phyloP scores from a whole-genome alignment of 2,888 invertebrate genomes.

The Pandemis corylana region DNA sequence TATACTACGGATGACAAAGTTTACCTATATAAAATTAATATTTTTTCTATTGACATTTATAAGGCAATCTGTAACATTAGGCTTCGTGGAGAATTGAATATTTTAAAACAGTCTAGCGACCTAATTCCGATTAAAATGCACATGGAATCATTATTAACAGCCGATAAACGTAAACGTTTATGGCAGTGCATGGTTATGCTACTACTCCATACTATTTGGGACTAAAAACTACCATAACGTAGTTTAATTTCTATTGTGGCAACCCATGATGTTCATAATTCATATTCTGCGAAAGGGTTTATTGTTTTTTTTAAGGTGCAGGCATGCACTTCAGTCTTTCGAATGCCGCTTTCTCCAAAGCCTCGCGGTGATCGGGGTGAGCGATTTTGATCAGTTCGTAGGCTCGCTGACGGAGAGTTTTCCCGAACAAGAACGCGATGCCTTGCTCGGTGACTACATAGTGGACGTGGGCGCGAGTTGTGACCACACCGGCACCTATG shows the following conservation, averaged over 20 bases:
- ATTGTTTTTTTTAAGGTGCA: slow-evolving; percentile 69
- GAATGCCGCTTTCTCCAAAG: slow-evolving; percentile 94
- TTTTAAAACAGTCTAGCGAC: slow-evolving; percentile 27
- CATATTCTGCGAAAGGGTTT: slow-evolving; percentile 18
- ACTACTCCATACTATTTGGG: not conserved
- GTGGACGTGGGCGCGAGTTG: slow-evolving; percentile 95
- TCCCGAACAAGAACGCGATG: slow-evolving; percentile 95
- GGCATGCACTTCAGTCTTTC: slow-evolving; percentile 93
- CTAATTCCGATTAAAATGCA: slow-evolving; percentile 40
- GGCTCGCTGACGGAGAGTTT: slow-evolving; percentile 94
- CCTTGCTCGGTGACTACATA: slow-evolving; percentile 98
- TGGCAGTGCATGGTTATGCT: slow-evolving; percentile 24
- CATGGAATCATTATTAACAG: slow-evolving; percentile 35
- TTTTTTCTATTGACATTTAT: slow-evolving; percentile 42
- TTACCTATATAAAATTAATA: slow-evolving; percentile 46
- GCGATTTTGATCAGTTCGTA: slow-evolving; percentile 95
- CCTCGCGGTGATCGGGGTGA: slow-evolving; percentile 94
- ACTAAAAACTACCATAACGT: slow-evolving; percentile 42
- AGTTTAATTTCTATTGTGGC: slow-evolving; percentile 41
- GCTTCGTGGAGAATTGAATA: slow-evolving; percentile 15
- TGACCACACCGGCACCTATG: slow-evolving; percentile 96
- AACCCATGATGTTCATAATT: slow-evolving; percentile 42
- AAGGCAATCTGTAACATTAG: slow-evolving; percentile 40
- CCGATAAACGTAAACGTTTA: slow-evolving; percentile 21
- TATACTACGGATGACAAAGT: slow-evolving; percentile 33